These are phyloP conservation scores for Drosophila vallismaia DNA, from an alignment of 2,888 invertebrate species.

Conservation along the genomic window DNA sequence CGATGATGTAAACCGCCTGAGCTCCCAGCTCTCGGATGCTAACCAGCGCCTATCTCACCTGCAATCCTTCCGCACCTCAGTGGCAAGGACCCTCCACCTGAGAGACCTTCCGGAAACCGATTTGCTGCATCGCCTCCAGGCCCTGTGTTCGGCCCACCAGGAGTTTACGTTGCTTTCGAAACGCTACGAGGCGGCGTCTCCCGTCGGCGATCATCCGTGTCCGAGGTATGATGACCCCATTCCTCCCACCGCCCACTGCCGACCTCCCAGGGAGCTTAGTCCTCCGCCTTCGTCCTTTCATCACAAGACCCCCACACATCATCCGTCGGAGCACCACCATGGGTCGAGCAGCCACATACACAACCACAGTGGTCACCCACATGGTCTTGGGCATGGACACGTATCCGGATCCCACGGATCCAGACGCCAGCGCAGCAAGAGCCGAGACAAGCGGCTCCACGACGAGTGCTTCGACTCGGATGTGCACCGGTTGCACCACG, in stretches of 20 bases:
- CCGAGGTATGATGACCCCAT: slow-evolving; percentile 82
- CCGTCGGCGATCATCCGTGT: slow-evolving; percentile 83
- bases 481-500: slow-evolving; percentile 71
- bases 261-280: slow-evolving; percentile 76
- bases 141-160: slow-evolving; percentile 93
- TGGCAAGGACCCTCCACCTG: slow-evolving; percentile 90
- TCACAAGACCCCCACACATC: slow-evolving; percentile 24
- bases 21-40: slow-evolving; percentile 90
- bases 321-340: slow-evolving; percentile 37
- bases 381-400: slow-evolving; percentile 36
- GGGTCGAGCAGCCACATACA: slow-evolving; percentile 42
- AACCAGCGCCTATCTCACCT: slow-evolving; percentile 91
- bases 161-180: slow-evolving; percentile 93
- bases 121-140: slow-evolving; percentile 91
- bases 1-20: slow-evolving; percentile 90
- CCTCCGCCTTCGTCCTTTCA: slow-evolving; percentile 57
- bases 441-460: slow-evolving; percentile 74
- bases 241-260: slow-evolving; percentile 81
- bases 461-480: slow-evolving; percentile 70
- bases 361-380: slow-evolving; percentile 28
- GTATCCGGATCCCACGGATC: slow-evolving; percentile 9
- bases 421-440: slow-evolving; percentile 68
- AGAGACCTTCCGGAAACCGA: slow-evolving; percentile 90
- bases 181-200: slow-evolving; percentile 86
- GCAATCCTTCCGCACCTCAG: slow-evolving; percentile 90